These are phyloP conservation scores for Triplophysa siluroides DNA, from an alignment of 2,113 vertebrate species.

Conservation along the genomic window DNA sequence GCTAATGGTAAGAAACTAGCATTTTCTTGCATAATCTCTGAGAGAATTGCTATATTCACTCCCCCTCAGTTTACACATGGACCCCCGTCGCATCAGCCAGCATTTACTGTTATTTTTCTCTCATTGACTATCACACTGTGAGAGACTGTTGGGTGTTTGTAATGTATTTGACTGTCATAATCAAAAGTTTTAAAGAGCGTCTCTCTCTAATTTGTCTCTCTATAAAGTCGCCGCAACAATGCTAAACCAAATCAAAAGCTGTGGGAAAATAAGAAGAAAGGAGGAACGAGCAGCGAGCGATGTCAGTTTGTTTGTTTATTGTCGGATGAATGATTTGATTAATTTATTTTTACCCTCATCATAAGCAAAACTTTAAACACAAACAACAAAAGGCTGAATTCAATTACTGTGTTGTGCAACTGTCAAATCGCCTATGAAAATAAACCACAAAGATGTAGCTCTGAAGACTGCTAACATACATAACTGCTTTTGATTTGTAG, in stretches of 20 bases:
- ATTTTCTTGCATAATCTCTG: not conserved
- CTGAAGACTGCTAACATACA: not conserved
- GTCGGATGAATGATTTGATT: constrained; percentile 1
- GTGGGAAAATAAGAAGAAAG: not conserved
- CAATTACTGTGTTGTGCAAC: constrained; percentile 17
- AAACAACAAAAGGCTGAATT: constrained; percentile 11
- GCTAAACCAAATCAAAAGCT: constrained; percentile 6
- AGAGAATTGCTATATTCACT: not conserved
- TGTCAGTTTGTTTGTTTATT: constrained; percentile 32
- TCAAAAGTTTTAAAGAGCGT: constrained; percentile 27
- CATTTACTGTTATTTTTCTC: constrained; percentile 10
- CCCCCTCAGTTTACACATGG: not conserved
- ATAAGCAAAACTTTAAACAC: constrained; percentile 9
- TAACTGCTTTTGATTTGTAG: constrained; percentile 16
- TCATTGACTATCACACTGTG: constrained; percentile 28
- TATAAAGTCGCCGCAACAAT: constrained; percentile 12
- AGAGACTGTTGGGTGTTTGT: constrained; percentile 10
- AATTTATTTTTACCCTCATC: constrained; percentile 20
- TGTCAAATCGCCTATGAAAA: constrained; percentile 25
- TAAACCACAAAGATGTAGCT: constrained; percentile 21
- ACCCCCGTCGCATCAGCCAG: constrained; percentile 7
- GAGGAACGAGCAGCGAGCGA: constrained; percentile 26
- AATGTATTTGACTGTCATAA: constrained; percentile 36
- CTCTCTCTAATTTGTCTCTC: constrained; percentile 11
- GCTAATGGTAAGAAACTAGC: not conserved